These are phyloP conservation scores for Didymodactylos carnosus DNA, from an alignment of 2,888 invertebrate genomes.

Conservation along the genomic window DNA sequence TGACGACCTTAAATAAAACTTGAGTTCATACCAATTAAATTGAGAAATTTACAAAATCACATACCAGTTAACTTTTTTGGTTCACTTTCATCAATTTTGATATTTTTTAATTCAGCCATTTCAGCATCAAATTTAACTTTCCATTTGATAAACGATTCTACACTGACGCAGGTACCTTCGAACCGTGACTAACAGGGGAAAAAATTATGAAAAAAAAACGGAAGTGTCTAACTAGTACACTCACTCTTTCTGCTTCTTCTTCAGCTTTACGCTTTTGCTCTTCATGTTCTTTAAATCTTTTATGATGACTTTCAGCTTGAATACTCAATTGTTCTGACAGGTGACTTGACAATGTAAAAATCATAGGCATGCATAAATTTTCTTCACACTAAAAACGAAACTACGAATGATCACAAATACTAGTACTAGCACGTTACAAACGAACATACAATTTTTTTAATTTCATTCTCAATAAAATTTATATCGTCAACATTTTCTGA, in stretches of 20 bases:
- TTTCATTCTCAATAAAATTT: background rate
- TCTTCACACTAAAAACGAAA: conserved; percentile 45
- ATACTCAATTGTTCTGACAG: conserved; percentile 77
- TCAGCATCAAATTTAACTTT: conserved; percentile 75
- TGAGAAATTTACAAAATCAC: background rate
- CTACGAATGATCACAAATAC: background rate
- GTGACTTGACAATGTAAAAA: conserved; percentile 75
- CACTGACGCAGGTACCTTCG: conserved; percentile 80
- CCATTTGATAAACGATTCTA: conserved; percentile 85
- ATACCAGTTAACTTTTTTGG: conserved; percentile 52
- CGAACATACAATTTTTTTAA: background rate
- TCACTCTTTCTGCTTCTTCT: conserved; percentile 69
- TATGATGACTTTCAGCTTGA: conserved; percentile 42
- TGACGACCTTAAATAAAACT: conserved; percentile 31
- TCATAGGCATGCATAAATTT: conserved; percentile 88
- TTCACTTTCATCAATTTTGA: conserved; percentile 34
- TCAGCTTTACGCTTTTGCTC: conserved; percentile 48
- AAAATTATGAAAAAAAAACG: conserved; percentile 4
- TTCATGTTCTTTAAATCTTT: conserved; percentile 49
- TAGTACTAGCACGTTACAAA: background rate
- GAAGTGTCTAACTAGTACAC: conserved; percentile 2
- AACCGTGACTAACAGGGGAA: conserved; percentile 85
- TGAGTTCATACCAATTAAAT: background rate
- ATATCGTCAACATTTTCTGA: conserved; percentile 44
- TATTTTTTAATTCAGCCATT: conserved; percentile 40